Conservation (phyloP, 1,140 invertebrate genomes). For the Chironomus striatipennis region DNA sequence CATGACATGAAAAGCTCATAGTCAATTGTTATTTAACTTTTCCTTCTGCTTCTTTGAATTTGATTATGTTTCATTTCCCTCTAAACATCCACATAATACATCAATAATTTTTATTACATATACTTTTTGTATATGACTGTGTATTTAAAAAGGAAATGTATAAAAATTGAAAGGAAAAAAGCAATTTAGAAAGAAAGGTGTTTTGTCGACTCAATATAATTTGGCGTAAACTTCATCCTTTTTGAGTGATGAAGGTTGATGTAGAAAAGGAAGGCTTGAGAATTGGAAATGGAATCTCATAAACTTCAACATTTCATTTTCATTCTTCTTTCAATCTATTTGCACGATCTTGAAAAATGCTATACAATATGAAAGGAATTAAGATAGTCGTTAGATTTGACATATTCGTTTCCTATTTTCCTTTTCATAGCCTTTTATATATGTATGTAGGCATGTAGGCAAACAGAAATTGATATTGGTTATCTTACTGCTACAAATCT, state of each 20-base stretch:
- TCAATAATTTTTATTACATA: neutral
- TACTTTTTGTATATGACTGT: neutral
- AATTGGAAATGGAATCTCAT: slow-evolving; percentile 9
- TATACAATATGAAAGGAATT: neutral
- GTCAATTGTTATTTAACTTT: neutral
- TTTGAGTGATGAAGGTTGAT: slow-evolving; percentile 4
- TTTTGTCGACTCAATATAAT: no score
- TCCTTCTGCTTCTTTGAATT: neutral
- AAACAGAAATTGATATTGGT: neutral
- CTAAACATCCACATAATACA: neutral
- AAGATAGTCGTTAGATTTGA: neutral
- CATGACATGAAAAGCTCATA: slow-evolving; percentile 1
- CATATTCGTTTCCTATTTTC: neutral
- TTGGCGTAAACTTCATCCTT: neutral
- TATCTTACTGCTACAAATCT: neutral
- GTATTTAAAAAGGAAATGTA: neutral
- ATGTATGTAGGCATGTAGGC: no score
- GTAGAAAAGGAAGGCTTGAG: neutral
- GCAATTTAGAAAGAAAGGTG: no score
- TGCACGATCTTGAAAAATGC: neutral
- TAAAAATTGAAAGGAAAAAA: neutral
- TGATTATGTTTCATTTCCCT: neutral
- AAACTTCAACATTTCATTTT: neutral
- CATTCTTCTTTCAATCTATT: neutral
- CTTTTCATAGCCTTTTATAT: no score